Base-by-base conservation (phyloP, 2,797 vertebrate genomes). In the Characodon lateralis region DNA sequence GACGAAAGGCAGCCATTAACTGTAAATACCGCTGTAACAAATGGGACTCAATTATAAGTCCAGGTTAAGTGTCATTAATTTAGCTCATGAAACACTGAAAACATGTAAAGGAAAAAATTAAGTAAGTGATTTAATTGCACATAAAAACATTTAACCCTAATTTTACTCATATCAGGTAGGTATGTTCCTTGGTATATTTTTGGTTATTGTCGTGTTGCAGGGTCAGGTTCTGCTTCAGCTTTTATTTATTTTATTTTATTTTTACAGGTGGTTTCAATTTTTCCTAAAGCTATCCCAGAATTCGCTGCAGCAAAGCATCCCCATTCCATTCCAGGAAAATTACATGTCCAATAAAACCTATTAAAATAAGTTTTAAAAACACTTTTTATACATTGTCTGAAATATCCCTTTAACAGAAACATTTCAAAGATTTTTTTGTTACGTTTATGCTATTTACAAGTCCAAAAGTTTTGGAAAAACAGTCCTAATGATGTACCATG, bases 1-100 rank as follows among this genome's bases (percentile, higher is more conserved):
- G 50, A 51, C 4, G 2, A 51, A 84, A 86, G 26, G 28, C 70
- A 53, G 7, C 31, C 13, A 2, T 85, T 76, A 76, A 84, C 74
- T 80, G 75, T 70, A 78, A 22, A 22, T 68, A 8, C 35, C 22
- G 41, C 14, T 41, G 35, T 41, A 10, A 10, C 13, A 71, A 71
- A 22, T 24, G 0, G 8, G 3, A 5, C 8, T 71, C 28, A 5
- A 35, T 53, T 53, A 35, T 5, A 10, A 53, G 13, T 50, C n/a
- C 16, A 26, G 18, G 26, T 71, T 28, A 20, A 18, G n/a, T 50
- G 69, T 5, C 12, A 28, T 51, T 28, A 22, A 50, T 50, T 50
- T 59, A 35, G 13, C 55, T 73, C 28, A 6, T 16, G 48, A 76
- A 9, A 4, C 5, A 46, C 14, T 7, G 12, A 71, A 71, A 51